Base-by-base conservation (phyloP, 2,113 vertebrate species). In the Leptosomus discolor region DNA sequence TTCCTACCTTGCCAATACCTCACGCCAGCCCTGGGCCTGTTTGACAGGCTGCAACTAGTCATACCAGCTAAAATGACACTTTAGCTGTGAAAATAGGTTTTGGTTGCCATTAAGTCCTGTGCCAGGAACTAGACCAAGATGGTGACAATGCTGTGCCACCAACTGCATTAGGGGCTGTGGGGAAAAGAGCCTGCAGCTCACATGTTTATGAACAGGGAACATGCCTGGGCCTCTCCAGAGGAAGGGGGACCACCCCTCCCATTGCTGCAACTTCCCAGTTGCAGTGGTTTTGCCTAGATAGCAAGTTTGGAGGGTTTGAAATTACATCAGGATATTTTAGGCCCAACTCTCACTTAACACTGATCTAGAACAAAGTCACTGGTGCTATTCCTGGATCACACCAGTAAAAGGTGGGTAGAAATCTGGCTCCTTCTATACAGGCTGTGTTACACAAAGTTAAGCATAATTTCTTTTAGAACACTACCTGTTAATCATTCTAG, bases 1-100 rank as follows among this genome's bases (percentile, higher is more conserved):
- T 6, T 12, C 51, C 54, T 19, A 19, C 43, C 26, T 48, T 29
- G 50, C 50, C 53, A 32, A 32, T 1, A 12, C 36, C 53, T n/a
- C 39, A 0, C 1, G 3, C 36, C 27, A 30, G 19, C 5, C 50
- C 41, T 26, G 26, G 15, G n/a, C n/a, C n/a, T n/a, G n/a, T n/a
- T n/a, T n/a, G n/a, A 43, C 48, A 8, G 4, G 21, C 45, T 53
- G 27, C 24, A 51, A 53, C 20, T 57, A 8, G 53, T 73, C 56
- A 27, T 3, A 84, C 9, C 75, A 61, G 76, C 50, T 78, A 43
- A 74, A 30, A 16, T 67, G 86, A 4, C 4, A 7, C 29, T 67
- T 57, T 5, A 2, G 37, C 54, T 27, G 11, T 22, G 4, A 43
- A 63, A 61, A 73, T 43, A 75, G 16, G 13, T 51, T 88, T 39